Evolutionary conservation across 1,140 invertebrate genomes (phyloP).

Genomic region (Megalopta genalis): DNA sequence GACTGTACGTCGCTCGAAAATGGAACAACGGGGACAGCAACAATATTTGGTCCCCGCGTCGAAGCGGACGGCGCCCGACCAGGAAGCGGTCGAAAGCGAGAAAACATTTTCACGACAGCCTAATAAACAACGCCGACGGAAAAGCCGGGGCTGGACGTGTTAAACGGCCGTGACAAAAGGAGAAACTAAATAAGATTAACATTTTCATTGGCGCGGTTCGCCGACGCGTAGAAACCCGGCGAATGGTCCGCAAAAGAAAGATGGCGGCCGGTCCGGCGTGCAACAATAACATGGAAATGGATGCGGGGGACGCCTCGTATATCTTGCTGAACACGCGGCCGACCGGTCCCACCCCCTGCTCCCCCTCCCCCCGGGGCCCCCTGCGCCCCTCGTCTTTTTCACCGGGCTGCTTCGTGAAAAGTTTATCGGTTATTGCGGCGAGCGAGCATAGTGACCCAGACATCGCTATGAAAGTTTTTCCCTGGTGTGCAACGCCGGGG

Average conservation of each 20-base stretch:
- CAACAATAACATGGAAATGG: constrained; percentile 52
- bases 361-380: no score
- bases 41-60: no score
- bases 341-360: neutral
- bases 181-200: neutral
- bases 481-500: neutral
- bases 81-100: no score
- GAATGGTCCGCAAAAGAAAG: constrained; percentile 13
- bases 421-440: constrained; percentile 43
- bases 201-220: neutral
- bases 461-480: constrained; percentile 27
- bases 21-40: no score
- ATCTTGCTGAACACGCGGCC: constrained; percentile 19
- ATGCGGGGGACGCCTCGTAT: constrained; percentile 40
- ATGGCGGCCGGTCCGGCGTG: constrained; percentile 9
- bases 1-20: no score
- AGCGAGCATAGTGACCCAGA: constrained; percentile 45
- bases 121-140: no score
- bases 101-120: no score
- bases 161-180: neutral
- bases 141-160: no score
- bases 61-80: no score
- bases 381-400: neutral
- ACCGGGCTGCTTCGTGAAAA: constrained; percentile 25
- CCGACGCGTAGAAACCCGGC: neutral